Evolutionary conservation across 2,113 vertebrate genomes (phyloP).

Genomic region (Notiomystis cincta): DNA sequence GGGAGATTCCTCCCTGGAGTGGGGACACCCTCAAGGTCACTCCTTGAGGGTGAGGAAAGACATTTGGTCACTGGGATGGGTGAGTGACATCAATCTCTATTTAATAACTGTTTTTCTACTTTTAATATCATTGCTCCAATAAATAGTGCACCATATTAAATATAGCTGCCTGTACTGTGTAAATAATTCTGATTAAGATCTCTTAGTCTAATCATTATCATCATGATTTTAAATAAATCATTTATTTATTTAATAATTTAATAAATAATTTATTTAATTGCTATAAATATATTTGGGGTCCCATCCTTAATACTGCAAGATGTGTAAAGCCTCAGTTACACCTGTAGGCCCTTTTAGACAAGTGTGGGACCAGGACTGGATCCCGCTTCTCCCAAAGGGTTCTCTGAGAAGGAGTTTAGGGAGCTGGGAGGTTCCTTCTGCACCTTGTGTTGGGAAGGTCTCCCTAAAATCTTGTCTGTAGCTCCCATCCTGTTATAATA

Average conservation of each 20-base stretch:
- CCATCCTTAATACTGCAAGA: neutral
- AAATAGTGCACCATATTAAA: neutral
- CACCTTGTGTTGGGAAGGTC: fast-evolving
- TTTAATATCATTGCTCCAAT: neutral
- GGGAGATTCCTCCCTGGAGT: neutral
- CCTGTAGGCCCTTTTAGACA: neutral
- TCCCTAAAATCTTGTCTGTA: neutral
- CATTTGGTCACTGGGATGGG: no score
- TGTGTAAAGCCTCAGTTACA: neutral
- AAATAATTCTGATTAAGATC: neutral
- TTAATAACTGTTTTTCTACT: neutral
- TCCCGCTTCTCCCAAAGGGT: neutral
- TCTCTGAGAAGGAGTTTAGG: neutral
- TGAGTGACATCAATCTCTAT: neutral
- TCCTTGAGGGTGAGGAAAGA: neutral
- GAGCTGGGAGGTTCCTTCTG: neutral
- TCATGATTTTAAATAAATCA: fast-evolving
- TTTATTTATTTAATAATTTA: neutral
- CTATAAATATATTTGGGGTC: neutral
- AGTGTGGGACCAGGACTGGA: neutral
- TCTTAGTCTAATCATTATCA: neutral
- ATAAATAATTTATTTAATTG: neutral
- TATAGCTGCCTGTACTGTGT: neutral
- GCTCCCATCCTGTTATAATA: no score
- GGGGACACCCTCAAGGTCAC: no score